These are phyloP conservation scores for Sinohyriopsis cumingii DNA, from an alignment of 2,888 invertebrate genomes.

Conservation along the genomic window DNA sequence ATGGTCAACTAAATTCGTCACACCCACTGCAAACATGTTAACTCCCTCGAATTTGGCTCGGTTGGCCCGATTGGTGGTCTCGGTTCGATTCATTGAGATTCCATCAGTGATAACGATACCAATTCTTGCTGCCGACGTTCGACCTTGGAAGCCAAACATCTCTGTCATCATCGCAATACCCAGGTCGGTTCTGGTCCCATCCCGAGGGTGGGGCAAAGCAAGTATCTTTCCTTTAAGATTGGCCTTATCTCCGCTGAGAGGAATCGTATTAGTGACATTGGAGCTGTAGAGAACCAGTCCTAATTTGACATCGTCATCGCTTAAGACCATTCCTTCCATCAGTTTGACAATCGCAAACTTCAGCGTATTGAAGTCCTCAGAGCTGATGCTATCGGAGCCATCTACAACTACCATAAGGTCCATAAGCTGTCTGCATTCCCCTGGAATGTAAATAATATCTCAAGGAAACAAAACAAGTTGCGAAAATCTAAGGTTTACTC, in stretches of 20 bases:
- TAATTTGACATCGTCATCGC: constrained; percentile 26
- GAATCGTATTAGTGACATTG: constrained; percentile 17
- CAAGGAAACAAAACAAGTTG: not conserved
- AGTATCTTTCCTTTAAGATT: constrained; percentile 14
- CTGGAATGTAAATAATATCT: constrained; percentile 11
- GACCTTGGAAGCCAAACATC: constrained; percentile 21
- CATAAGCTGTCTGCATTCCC: constrained; percentile 17
- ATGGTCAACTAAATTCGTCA: constrained; percentile 19
- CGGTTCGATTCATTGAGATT: constrained; percentile 20
- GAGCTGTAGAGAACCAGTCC: constrained; percentile 31
- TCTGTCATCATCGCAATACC: constrained; percentile 27
- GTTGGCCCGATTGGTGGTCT: constrained; percentile 18
- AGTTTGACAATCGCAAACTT: constrained; percentile 21
- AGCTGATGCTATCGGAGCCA: constrained; percentile 33
- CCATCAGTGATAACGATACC: constrained; percentile 41
- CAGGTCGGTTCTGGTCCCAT: constrained; percentile 32
- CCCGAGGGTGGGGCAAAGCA: constrained; percentile 23
- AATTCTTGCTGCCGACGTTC: constrained; percentile 19
- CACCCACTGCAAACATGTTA: constrained; percentile 32
- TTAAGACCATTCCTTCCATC: constrained; percentile 20
- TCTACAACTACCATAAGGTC: constrained; percentile 33
- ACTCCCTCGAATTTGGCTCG: constrained; percentile 16
- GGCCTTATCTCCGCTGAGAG: constrained; percentile 20
- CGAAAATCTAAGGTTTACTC: no score
- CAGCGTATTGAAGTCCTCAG: constrained; percentile 22